A percentile compares a stretch with the other conserved stretches of the same genome.
phyloP scores from a whole-genome alignment of 2,888 invertebrate genomes.

The Hanleya hanleyi region DNA sequence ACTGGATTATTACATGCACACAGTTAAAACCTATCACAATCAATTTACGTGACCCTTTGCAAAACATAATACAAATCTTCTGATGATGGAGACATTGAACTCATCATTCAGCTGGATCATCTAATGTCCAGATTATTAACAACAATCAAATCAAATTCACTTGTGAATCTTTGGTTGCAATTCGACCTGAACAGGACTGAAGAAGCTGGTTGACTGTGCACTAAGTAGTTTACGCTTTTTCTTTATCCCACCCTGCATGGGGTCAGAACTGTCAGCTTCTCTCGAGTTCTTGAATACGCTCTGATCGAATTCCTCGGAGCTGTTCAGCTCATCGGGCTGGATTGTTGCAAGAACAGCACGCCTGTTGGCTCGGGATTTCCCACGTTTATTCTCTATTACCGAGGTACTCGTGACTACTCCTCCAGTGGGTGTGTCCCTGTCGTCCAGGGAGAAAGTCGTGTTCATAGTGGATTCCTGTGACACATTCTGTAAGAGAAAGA shows the following conservation, averaged over 20 bases:
- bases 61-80: no score
- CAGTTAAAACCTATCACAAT: no score
- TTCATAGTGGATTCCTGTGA: not conserved
- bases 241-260: conserved; percentile 15
- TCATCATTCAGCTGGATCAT: no score
- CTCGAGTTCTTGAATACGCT: conserved; percentile 1
- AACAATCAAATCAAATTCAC: no score
- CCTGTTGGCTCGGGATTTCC: not conserved
- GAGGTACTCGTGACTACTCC: not conserved
- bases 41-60: no score
- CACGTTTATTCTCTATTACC: not conserved
- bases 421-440: not conserved
- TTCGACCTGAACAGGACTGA: conserved; percentile 22
- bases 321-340: not conserved
- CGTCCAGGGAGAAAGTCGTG: not conserved
- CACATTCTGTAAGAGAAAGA: not conserved
- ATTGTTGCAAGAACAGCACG: not conserved
- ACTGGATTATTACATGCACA: no score
- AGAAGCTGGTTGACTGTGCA: conserved; percentile 30
- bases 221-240: conserved; percentile 36
- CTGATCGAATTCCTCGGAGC: not conserved
- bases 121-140: no score
- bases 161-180: no score
- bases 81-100: no score
- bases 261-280: conserved; percentile 7